These are phyloP conservation scores for Tamias sibiricus DNA, from an alignment of 2,113 vertebrate species.

Conservation along the genomic window DNA sequence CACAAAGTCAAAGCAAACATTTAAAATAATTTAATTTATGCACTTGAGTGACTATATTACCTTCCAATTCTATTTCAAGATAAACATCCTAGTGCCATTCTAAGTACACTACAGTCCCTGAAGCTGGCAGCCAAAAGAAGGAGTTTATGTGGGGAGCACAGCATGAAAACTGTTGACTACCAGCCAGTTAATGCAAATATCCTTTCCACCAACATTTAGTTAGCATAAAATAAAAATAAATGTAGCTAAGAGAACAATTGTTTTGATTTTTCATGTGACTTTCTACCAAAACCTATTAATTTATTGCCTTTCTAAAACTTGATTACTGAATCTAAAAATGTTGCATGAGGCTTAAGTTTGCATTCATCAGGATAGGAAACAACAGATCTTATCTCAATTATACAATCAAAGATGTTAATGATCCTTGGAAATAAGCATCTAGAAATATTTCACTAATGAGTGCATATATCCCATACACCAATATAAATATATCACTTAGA, in stretches of 20 bases:
- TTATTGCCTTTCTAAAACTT: constrained; percentile 57
- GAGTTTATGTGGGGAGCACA: background rate
- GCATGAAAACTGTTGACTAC: background rate
- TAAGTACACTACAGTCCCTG: background rate
- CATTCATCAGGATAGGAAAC: constrained; percentile 38
- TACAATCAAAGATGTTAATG: constrained; percentile 1
- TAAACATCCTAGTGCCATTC: background rate
- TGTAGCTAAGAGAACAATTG: background rate
- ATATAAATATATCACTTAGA: constrained; percentile 31
- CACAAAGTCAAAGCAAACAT: constrained; percentile 26
- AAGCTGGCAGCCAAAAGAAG: background rate
- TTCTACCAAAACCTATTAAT: constrained; percentile 47
- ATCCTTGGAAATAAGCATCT: background rate
- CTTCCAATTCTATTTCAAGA: constrained; percentile 33
- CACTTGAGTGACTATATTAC: background rate
- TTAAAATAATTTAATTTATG: constrained; percentile 27
- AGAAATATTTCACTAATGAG: constrained; percentile 22
- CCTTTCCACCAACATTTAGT: background rate
- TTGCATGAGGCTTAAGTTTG: constrained; percentile 6
- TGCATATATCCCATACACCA: background rate
- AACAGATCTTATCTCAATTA: background rate
- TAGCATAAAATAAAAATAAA: constrained; percentile 42
- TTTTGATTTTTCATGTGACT: background rate
- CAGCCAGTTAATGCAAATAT: background rate
- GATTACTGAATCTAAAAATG: constrained; percentile 50